Conservation (phyloP, 2,888 invertebrate genomes). For the Thumatha senex region DNA sequence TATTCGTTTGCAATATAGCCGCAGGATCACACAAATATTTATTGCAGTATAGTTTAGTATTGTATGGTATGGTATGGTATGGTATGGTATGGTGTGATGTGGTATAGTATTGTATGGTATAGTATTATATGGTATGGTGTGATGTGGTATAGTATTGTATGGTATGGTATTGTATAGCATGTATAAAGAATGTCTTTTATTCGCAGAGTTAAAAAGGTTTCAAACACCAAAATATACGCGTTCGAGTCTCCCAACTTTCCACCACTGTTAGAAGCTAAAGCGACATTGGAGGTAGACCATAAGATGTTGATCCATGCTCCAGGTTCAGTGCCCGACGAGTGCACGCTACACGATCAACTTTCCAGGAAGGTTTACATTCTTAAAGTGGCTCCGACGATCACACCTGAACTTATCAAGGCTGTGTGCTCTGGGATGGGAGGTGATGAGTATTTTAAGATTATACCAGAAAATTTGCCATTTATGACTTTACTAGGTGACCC, state of each 20-base stretch:
- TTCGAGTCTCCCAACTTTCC: slow-evolving; percentile 94
- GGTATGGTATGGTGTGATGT: too few relatives aligned
- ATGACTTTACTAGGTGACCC: too few relatives aligned
- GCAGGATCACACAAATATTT: too few relatives aligned
- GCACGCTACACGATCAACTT: slow-evolving; percentile 88
- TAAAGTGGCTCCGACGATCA: slow-evolving; percentile 95
- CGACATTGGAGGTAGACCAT: slow-evolving; percentile 89
- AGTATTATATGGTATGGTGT: too few relatives aligned
- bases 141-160: too few relatives aligned
- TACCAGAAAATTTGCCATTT: neutral
- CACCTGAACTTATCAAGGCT: slow-evolving; percentile 88
- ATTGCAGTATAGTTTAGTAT: too few relatives aligned
- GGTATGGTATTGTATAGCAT: too few relatives aligned
- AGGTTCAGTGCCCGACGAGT: slow-evolving; percentile 80
- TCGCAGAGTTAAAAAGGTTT: slow-evolving; percentile 89
- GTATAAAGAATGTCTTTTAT: neutral
- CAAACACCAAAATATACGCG: slow-evolving; percentile 89
- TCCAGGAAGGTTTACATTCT: slow-evolving; percentile 93
- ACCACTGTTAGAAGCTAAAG: slow-evolving; percentile 86
- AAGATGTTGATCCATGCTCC: slow-evolving; percentile 70
- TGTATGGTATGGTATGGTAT: too few relatives aligned
- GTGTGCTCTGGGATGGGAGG: slow-evolving; percentile 88
- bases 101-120: too few relatives aligned
- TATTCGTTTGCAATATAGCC: too few relatives aligned
- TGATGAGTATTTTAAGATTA: slow-evolving; percentile 21